A percentile compares a stretch with the other conserved stretches of the same genome.
These are phyloP conservation scores for Micromesistius poutassou DNA, from an alignment of 2,797 vertebrate species.

Conservation along the genomic window DNA sequence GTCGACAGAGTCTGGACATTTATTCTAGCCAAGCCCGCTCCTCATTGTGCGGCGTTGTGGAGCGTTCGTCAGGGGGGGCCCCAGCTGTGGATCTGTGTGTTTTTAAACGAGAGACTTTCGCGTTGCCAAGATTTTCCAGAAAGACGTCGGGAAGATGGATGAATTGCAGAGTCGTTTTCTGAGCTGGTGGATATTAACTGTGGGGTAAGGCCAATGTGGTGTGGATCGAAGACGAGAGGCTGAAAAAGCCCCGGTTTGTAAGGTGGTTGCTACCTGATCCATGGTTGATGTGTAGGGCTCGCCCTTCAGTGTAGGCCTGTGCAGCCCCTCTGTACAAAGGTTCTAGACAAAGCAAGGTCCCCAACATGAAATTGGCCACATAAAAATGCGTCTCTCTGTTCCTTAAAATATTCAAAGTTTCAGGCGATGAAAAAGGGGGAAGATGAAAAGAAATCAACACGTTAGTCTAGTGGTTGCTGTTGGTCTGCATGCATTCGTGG, in stretches of 20 bases:
- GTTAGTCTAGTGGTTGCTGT: neutral
- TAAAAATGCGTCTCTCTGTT: too few species aligned
- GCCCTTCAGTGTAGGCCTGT: too few species aligned
- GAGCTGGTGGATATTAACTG: neutral
- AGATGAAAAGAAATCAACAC: neutral
- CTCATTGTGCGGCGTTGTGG: conserved; percentile 12
- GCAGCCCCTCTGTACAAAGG: neutral
- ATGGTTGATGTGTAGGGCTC: too few species aligned
- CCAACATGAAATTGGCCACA: neutral
- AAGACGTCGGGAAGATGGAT: conserved; percentile 34
- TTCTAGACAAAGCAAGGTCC: neutral
- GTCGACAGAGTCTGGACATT: conserved; percentile 34
- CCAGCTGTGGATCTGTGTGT: conserved; percentile 45
- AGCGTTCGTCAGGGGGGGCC: conserved; percentile 13
- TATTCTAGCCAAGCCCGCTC: conserved; percentile 25
- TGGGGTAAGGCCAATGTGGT: neutral
- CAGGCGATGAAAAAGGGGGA: too few species aligned
- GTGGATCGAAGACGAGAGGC: neutral
- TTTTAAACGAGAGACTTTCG: conserved; percentile 31
- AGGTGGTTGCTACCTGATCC: neutral
- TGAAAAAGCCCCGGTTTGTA: neutral
- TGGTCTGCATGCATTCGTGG: neutral
- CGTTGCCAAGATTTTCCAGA: conserved; percentile 25
- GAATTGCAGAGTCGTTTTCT: conserved; percentile 18
- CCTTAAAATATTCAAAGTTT: too few species aligned